phyloP scores from a whole-genome alignment of 2,888 invertebrate genomes.

The Lissocephala sabroskyi region DNA sequence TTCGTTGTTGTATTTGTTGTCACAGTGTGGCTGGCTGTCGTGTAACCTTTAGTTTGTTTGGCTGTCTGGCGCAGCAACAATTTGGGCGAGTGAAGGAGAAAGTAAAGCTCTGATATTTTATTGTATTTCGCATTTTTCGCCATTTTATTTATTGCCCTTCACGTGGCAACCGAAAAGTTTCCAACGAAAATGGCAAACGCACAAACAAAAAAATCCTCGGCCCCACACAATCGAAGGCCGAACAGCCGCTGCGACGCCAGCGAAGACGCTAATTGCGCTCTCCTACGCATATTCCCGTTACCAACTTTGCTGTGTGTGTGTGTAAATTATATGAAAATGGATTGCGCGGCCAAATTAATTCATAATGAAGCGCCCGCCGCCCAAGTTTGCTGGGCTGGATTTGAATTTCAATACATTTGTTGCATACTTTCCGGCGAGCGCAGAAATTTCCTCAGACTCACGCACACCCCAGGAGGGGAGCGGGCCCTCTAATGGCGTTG shows the following conservation, averaged over 20 bases:
- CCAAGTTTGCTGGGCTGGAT: slow-evolving; percentile 3
- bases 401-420: slow-evolving; percentile 15
- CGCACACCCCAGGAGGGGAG: no score
- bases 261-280: not conserved
- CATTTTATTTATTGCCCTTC: slow-evolving; percentile 60
- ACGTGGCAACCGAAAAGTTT: slow-evolving; percentile 29
- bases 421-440: slow-evolving; percentile 17
- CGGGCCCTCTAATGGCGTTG: slow-evolving; percentile 7
- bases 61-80: slow-evolving; percentile 22
- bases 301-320: not conserved
- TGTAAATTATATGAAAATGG: slow-evolving; percentile 14
- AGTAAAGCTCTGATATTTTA: slow-evolving; percentile 44
- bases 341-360: slow-evolving; percentile 48
- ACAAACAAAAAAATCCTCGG: no score
- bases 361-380: slow-evolving; percentile 35
- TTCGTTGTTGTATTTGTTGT: slow-evolving; percentile 8
- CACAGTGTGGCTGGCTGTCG: slow-evolving; percentile 6
- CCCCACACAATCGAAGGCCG: no score
- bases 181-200: not conserved
- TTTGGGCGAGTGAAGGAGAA: slow-evolving; percentile 11
- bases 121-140: slow-evolving; percentile 59
- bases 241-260: no score
- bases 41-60: slow-evolving; percentile 27
- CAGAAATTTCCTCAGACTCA: not conserved
- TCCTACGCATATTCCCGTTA: not conserved